Evolutionary conservation across 92 coral and sea anemone genomes (phyloP).

Genomic region (Palythoa grandiflora): DNA sequence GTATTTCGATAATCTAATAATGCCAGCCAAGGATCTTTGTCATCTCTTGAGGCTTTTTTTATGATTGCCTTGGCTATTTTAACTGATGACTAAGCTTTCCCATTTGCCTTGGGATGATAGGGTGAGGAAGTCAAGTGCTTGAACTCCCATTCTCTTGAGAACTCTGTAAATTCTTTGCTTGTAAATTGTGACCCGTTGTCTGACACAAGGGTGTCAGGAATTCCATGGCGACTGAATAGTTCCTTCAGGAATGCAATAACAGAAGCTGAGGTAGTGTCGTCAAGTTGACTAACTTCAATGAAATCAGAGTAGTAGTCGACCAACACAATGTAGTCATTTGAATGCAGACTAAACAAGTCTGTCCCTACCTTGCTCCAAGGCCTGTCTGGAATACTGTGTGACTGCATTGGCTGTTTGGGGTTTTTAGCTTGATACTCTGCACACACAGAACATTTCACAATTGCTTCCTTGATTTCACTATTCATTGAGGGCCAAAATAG

Average conservation of each 20-base stretch:
- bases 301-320: constrained; percentile 72
- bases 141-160: constrained; percentile 50
- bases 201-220: constrained; percentile 67
- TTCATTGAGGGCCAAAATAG: constrained; percentile 53
- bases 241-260: constrained; percentile 61
- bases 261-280: constrained; percentile 58
- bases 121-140: constrained; percentile 46
- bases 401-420: constrained; percentile 63
- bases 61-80: constrained; percentile 50
- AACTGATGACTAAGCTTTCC: constrained; percentile 30
- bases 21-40: constrained; percentile 67
- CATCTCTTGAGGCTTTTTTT: constrained; percentile 63
- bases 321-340: constrained; percentile 61
- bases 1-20: constrained; percentile 61
- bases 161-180: constrained; percentile 60
- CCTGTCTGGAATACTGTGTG: constrained; percentile 64
- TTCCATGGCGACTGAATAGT: constrained; percentile 70
- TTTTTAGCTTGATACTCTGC: constrained; percentile 57
- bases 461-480: constrained; percentile 58
- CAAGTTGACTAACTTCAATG: constrained; percentile 62
- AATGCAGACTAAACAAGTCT: constrained; percentile 58
- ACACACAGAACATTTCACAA: constrained; percentile 52
- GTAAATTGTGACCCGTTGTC: constrained; percentile 62
- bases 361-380: constrained; percentile 71
- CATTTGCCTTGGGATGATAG: constrained; percentile 16